Conservation (phyloP, 2,888 invertebrate species). For the Melanargia galathea region DNA sequence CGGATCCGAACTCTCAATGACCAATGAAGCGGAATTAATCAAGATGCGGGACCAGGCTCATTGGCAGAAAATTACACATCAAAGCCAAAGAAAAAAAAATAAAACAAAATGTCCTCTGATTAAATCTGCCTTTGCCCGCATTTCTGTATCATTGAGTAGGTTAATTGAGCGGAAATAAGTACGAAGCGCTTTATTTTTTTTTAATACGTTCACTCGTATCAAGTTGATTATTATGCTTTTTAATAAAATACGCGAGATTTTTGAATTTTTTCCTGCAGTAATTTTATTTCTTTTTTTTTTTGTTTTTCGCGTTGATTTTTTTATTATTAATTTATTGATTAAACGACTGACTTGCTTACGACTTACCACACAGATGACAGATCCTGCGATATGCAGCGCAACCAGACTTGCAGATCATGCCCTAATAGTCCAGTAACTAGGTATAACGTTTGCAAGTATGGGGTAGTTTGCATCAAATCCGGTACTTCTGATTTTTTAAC, state of each 20-base stretch:
- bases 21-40: constrained; percentile 55
- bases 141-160: constrained; percentile 35
- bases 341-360: too few species aligned
- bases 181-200: constrained; percentile 27
- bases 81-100: constrained; percentile 35
- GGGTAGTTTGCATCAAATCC: too few species aligned
- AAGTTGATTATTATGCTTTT: constrained; percentile 6
- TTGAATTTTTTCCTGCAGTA: background rate
- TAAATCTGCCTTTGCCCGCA: constrained; percentile 36
- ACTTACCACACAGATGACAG: too few species aligned
- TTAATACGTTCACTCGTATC: constrained; percentile 1
- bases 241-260: background rate
- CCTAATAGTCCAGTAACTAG: too few species aligned
- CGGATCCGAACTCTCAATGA: constrained; percentile 10
- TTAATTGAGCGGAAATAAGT: constrained; percentile 36
- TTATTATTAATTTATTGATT: too few species aligned
- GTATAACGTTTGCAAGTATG: too few species aligned
- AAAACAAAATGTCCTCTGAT: constrained; percentile 41
- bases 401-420: too few species aligned
- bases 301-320: background rate
- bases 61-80: constrained; percentile 36
- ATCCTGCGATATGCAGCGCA: too few species aligned
- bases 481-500: too few species aligned
- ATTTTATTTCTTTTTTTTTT: background rate
- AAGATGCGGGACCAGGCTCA: constrained; percentile 48